Base-by-base conservation (phyloP, 1,140 invertebrate species). In the Drosophila lacertosa region DNA sequence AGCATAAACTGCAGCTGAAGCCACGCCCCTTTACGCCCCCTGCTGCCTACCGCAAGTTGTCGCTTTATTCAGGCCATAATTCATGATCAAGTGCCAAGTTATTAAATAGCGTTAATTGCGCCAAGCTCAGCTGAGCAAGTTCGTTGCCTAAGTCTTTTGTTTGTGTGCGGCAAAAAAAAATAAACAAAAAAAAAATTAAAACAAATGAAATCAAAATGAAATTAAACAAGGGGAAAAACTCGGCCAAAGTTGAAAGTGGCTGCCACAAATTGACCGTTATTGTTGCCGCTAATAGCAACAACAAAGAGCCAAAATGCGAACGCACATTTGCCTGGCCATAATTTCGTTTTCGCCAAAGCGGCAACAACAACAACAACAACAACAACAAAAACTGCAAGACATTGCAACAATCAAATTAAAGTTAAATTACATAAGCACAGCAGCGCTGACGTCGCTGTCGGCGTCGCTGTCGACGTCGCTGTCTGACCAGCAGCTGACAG, bases 381-480 rank as follows among this genome's bases (percentile, higher is more conserved):
- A 29, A 15, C 29, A 29, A 11, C 39, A 75, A 69, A 86, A 86
- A 84, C 77, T 84, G 80, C 80, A 86, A 84, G 81, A 67, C 80
- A 84, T 84, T 84, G 80, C 80, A 84, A 86, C 80, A 84, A 86
- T 84, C 81, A 84, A 84, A 84, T 84, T 86, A 84, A 86, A 86
- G 53, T 81, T 77, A 86, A 66, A 88, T 84, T 86, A 86, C 77
- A 81, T 88, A 86, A 86, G 75, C 74, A 20, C 29, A 22, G 37
- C 29, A 22, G 37, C 39, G 51, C 20, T 29, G 32, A 10, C 63
- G n/a, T 35, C 44, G 24, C 15, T 20, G 55, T 9, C 18, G 22
- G 5, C 50, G 22, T 33, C 32, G 24, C 2, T 26, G 13, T 33
- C 44, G 33, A 2, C 20, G 40, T n/a, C 40, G n/a, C 45, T 47